A percentile compares a stretch with the other conserved stretches of the same genome.
These are phyloP conservation scores for Pterocles orientalis DNA, from an alignment of 2,113 vertebrate genomes.

Conservation along the genomic window DNA sequence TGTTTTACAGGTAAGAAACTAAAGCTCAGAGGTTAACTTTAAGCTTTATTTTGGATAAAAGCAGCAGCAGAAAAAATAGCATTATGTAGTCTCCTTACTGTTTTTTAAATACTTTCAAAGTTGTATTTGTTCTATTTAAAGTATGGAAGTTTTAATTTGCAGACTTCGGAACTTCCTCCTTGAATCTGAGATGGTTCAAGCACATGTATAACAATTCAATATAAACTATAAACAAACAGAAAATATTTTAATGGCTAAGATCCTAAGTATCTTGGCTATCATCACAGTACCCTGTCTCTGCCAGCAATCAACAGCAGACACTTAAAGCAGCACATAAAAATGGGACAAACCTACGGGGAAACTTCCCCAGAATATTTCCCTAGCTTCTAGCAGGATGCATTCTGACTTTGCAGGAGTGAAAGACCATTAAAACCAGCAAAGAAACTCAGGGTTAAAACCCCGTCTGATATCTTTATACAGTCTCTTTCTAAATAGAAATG, in stretches of 20 bases:
- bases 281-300: neutral
- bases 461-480: neutral
- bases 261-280: neutral
- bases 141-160: neutral
- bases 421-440: neutral
- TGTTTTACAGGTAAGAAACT: neutral
- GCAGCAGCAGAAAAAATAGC: neutral
- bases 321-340: neutral
- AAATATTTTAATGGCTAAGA: neutral
- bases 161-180: neutral
- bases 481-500: neutral
- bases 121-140: neutral
- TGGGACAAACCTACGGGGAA: neutral
- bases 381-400: neutral
- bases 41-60: neutral
- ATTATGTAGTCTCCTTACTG: neutral
- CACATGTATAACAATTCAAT: neutral
- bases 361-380: neutral
- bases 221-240: neutral
- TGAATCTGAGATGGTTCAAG: neutral
- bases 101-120: neutral
- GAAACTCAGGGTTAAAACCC: neutral
- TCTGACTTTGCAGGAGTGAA: neutral
- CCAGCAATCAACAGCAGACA: neutral
- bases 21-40: neutral